Evolutionary conservation across 2,113 vertebrate genomes (phyloP).

Genomic region (Anguilla rostrata): DNA sequence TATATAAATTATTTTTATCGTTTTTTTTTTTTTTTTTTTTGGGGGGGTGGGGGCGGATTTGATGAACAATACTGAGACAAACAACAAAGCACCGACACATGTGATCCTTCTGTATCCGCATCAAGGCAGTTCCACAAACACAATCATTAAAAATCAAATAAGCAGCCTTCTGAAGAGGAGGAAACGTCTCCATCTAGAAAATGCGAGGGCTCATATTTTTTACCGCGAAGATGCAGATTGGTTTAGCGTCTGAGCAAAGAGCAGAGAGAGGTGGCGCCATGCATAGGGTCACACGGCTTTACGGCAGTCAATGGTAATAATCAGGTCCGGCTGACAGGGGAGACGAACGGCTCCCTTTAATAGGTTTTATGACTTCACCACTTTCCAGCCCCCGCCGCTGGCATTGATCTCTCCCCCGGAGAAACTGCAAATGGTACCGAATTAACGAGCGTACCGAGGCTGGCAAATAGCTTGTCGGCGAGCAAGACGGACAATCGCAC

Average conservation of each 20-base stretch:
- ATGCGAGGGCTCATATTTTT: not conserved
- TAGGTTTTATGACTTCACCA: slow-evolving; percentile 75
- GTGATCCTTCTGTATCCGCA: not conserved
- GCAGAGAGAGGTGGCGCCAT: not conserved
- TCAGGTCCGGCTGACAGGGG: slow-evolving; percentile 66
- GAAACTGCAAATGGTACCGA: slow-evolving; percentile 71
- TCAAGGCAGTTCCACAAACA: not conserved
- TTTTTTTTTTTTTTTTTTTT: too few relatives aligned
- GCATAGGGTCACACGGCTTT: slow-evolving; percentile 47
- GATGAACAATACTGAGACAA: not conserved
- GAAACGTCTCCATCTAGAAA: not conserved
- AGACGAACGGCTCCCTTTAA: slow-evolving; percentile 70
- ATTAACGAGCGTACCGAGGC: slow-evolving; percentile 73
- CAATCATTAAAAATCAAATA: not conserved
- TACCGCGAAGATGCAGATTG: not conserved
- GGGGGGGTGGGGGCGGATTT: too few relatives aligned
- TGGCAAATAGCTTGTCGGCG: slow-evolving; percentile 39
- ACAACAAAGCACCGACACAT: not conserved
- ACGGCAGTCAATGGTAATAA: slow-evolving; percentile 63
- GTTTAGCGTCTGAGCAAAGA: not conserved
- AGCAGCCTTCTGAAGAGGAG: not conserved
- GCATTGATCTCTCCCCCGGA: slow-evolving; percentile 72
- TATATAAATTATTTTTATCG: too few relatives aligned
- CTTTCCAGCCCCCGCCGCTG: slow-evolving; percentile 65
- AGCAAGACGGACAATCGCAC: slow-evolving; percentile 30